Conservation (phyloP, 2,113 vertebrate genomes). For the Microcebus lehilahytsara region DNA sequence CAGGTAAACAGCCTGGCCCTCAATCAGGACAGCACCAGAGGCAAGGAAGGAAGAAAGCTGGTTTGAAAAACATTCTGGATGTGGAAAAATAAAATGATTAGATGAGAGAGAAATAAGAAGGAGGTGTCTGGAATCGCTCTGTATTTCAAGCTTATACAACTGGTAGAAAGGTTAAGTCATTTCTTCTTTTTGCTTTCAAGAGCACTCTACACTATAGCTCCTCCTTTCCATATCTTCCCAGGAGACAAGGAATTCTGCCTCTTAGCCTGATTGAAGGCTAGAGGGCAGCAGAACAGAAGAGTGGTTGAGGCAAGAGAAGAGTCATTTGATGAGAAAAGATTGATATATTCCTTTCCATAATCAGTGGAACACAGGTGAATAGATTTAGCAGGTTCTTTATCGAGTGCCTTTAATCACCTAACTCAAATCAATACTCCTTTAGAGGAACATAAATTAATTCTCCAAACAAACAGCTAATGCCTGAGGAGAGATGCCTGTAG, state of each 20-base stretch:
- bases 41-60: neutral
- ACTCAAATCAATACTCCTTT: constrained; percentile 77
- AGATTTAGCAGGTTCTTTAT: constrained; percentile 71
- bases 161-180: neutral
- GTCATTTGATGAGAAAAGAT: constrained; percentile 68
- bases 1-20: neutral
- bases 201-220: neutral
- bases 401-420: constrained; percentile 76
- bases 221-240: constrained; percentile 4
- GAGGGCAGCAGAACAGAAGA: constrained; percentile 45
- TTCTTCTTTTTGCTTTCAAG: neutral
- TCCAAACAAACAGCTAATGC: constrained; percentile 69
- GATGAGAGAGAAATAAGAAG: neutral
- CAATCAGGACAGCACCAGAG: neutral
- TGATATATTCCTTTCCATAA: constrained; percentile 69
- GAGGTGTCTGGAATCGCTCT: neutral
- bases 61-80: neutral
- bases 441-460: constrained; percentile 76
- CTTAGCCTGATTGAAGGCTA: constrained; percentile 47
- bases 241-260: constrained; percentile 34
- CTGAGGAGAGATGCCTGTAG: constrained; percentile 45
- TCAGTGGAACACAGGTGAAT: constrained; percentile 72
- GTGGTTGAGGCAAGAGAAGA: constrained; percentile 24
- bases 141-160: neutral
- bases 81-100: neutral